Conservation (phyloP, 1,140 invertebrate species). For the Agrypnia vestita region DNA sequence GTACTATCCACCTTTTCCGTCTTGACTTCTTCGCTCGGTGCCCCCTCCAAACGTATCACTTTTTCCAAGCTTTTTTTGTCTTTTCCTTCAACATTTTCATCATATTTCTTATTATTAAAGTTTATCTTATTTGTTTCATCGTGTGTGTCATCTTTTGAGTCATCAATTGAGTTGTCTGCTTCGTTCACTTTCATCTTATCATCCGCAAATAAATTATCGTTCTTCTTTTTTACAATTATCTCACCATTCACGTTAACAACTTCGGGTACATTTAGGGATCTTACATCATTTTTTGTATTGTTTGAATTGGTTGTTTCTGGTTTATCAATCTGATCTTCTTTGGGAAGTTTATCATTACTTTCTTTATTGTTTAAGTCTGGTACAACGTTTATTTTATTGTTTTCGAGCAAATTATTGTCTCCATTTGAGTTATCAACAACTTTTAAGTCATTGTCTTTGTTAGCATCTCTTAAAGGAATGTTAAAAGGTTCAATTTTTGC, state of each 20-base stretch:
- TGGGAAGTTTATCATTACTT: background rate
- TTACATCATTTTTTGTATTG: background rate
- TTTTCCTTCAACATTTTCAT: too few relatives aligned
- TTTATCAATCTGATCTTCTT: background rate
- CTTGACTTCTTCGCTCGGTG: too few relatives aligned
- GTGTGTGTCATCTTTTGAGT: background rate
- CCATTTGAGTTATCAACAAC: too few relatives aligned
- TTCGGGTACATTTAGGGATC: background rate
- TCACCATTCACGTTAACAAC: background rate
- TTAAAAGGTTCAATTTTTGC: too few relatives aligned
- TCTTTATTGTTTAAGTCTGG: background rate
- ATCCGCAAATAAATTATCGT: background rate
- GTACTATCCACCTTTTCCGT: background rate
- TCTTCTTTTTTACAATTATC: background rate
- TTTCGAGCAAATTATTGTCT: background rate
- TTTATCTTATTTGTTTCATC: background rate
- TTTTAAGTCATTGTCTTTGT: background rate
- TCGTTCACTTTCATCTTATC: background rate
- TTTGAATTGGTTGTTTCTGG: background rate
- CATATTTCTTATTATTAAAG: too few relatives aligned
- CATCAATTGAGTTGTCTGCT: background rate
- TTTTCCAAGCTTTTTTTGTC: too few relatives aligned
- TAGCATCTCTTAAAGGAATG: too few relatives aligned
- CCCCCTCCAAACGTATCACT: too few relatives aligned
- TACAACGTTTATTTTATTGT: background rate